Evolutionary conservation across 2,113 vertebrate species (phyloP).

Genomic region (Salvator merianae): DNA sequence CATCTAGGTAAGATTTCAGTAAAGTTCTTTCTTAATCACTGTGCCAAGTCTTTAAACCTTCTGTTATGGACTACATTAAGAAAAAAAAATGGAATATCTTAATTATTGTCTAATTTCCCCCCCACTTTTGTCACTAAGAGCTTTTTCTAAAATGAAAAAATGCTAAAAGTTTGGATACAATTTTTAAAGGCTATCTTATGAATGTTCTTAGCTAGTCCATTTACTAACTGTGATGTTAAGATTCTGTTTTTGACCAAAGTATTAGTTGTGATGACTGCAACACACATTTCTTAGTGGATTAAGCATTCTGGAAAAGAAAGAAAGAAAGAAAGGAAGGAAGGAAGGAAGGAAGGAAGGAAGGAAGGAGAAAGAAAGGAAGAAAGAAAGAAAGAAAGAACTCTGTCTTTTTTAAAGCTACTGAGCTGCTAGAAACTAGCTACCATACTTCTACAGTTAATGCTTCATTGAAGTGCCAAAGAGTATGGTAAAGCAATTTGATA

Average conservation of each 20-base stretch:
- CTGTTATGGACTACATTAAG: conserved; percentile 27
- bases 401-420: conserved; percentile 66
- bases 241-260: conserved; percentile 49
- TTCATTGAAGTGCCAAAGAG: conserved; percentile 72
- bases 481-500: conserved; percentile 82
- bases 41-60: conserved; percentile 3
- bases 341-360: no score
- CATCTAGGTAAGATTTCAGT: neutral
- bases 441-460: conserved; percentile 69
- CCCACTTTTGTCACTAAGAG: no score
- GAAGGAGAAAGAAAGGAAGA: no score
- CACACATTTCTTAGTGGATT: neutral
- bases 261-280: conserved; percentile 38
- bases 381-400: conserved; percentile 46
- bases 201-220: conserved; percentile 61
- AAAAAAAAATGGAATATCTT: neutral
- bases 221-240: conserved; percentile 53
- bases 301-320: no score
- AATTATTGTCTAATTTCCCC: neutral
- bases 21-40: conserved; percentile 9
- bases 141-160: conserved; percentile 31
- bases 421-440: conserved; percentile 63
- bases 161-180: conserved; percentile 50
- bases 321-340: no score
- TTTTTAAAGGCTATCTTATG: conserved; percentile 58